Conservation (phyloP, 2,113 vertebrate species). For the Psammodynastes pulverulentus region DNA sequence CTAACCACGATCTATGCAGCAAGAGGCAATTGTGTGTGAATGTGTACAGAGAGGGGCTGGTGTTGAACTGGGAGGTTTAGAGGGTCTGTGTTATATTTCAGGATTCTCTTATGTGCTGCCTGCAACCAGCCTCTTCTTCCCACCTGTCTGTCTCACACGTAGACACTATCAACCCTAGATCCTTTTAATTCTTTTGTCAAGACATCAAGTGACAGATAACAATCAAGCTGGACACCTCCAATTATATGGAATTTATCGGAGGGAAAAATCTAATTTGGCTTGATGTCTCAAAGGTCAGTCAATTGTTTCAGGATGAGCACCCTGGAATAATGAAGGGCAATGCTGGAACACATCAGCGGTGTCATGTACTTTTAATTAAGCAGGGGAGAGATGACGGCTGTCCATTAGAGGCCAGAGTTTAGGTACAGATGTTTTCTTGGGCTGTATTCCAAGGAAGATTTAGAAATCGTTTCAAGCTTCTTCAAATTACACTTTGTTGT, state of each 20-base stretch:
- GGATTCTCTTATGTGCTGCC: background rate
- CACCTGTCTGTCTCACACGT: background rate
- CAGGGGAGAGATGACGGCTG: slow-evolving; percentile 15
- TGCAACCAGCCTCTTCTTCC: background rate
- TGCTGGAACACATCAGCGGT: background rate
- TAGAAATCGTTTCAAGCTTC: background rate
- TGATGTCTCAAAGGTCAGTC: slow-evolving; percentile 22
- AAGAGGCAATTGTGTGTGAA: background rate
- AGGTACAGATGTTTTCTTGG: background rate
- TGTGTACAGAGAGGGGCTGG: background rate
- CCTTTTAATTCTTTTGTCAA: background rate
- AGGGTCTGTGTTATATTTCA: background rate
- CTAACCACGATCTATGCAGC: background rate
- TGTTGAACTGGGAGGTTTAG: background rate
- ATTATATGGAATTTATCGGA: background rate
- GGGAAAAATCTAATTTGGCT: slow-evolving; percentile 8
- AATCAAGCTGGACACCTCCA: background rate
- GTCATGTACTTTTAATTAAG: background rate
- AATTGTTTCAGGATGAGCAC: slow-evolving; percentile 26
- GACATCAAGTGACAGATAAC: background rate
- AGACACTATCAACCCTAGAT: background rate
- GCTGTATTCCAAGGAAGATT: background rate
- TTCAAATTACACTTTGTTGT: background rate
- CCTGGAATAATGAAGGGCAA: slow-evolving; percentile 24
- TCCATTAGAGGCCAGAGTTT: background rate